A percentile compares a stretch with the other conserved stretches of the same genome.
phyloP scores from a whole-genome alignment of 2,113 vertebrate species.

The Mustelus asterias region DNA sequence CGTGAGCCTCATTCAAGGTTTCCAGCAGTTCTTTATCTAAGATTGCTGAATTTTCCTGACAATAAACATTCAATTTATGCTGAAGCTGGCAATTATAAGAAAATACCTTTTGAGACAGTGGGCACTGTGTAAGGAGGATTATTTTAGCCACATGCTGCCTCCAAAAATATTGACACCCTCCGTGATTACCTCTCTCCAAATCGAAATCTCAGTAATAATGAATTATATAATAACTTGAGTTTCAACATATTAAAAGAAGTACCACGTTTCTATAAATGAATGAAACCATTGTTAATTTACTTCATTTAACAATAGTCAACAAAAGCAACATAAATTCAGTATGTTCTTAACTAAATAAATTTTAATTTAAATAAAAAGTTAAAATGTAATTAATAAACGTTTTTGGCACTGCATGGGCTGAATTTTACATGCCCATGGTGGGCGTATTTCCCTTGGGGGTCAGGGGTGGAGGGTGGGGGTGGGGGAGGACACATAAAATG shows the following conservation, averaged over 20 bases:
- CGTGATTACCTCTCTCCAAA: neutral
- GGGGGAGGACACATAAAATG: no score
- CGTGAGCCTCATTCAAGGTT: neutral
- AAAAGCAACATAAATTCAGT: neutral
- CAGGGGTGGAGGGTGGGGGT: no score
- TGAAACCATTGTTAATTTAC: neutral
- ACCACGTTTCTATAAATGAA: neutral
- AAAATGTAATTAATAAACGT: neutral
- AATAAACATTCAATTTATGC: neutral
- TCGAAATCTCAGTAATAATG: neutral
- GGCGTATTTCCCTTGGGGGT: no score
- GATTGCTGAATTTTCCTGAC: neutral
- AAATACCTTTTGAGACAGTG: neutral
- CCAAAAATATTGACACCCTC: neutral
- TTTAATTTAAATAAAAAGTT: neutral
- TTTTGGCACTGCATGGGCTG: neutral
- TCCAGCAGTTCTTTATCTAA: neutral
- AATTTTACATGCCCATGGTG: no score
- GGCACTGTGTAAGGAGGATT: neutral
- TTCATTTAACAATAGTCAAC: neutral
- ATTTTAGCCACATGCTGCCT: neutral
- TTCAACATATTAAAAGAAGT: constrained; percentile 5
- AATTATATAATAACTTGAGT: neutral
- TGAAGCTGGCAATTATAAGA: neutral
- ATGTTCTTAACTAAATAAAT: neutral